Conservation (phyloP, 1,140 invertebrate genomes). For the Stratiolaelaps scimitus region DNA sequence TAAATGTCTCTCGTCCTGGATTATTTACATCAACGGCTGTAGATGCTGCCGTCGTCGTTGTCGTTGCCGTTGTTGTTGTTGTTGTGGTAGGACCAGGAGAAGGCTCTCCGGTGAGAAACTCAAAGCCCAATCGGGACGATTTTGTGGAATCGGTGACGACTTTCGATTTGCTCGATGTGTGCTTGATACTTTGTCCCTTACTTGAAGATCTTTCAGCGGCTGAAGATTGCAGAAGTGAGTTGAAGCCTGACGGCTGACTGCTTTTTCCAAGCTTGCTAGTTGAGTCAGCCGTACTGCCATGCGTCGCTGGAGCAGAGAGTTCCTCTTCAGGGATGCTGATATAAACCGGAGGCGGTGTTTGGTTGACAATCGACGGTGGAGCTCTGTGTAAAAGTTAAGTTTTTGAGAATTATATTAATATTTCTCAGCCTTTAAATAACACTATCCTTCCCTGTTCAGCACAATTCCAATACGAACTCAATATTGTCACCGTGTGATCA, state of each 20-base stretch:
- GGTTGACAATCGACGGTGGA: neutral
- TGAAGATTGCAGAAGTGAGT: no score
- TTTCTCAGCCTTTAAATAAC: no score
- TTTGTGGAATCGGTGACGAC: neutral
- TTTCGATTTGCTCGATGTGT: neutral
- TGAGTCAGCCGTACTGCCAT: neutral
- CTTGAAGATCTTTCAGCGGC: no score
- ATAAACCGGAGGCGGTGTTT: neutral
- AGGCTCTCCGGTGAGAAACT: neutral
- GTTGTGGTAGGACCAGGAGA: neutral
- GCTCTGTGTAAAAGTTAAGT: neutral
- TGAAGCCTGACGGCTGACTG: neutral
- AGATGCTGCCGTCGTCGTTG: neutral
- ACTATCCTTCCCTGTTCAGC: no score
- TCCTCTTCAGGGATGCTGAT: neutral
- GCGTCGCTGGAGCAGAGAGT: neutral
- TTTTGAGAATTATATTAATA: neutral
- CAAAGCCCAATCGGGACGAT: neutral
- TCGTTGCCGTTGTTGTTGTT: neutral
- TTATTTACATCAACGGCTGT: neutral
- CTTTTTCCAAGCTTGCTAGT: neutral
- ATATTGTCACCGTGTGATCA: no score
- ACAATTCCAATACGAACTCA: no score
- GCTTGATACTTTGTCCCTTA: no score
- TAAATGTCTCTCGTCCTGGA: constrained; percentile 2